phyloP scores from a whole-genome alignment of 2,113 vertebrate genomes.

The Otolemur garnettii region DNA sequence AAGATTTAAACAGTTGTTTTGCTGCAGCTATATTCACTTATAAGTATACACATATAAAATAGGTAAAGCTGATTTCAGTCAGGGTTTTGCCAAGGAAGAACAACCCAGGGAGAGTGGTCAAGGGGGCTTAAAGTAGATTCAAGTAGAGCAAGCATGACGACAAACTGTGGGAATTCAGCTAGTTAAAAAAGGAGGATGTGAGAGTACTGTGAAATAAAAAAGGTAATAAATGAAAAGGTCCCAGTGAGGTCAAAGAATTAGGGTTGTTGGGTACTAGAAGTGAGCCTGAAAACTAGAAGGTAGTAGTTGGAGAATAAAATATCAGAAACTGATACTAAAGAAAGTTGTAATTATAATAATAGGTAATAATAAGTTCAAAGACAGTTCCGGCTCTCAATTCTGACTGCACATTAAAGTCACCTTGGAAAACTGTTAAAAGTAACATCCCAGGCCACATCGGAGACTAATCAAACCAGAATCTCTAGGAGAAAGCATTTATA shows the following conservation, averaged over 20 bases:
- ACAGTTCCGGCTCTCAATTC: conserved; percentile 18
- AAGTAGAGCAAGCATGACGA: conserved; percentile 16
- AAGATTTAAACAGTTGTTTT: conserved; percentile 39
- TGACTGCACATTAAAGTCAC: conserved; percentile 11
- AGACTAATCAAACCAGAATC: conserved; percentile 48
- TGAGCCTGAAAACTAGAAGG: conserved; percentile 20
- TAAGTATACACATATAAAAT: neutral
- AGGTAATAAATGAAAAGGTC: neutral
- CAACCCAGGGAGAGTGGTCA: neutral
- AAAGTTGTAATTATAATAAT: neutral
- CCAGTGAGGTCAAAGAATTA: conserved; percentile 52
- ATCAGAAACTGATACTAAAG: neutral
- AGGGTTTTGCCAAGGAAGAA: conserved; percentile 32
- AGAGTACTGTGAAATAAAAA: neutral
- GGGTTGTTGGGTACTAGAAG: conserved; percentile 1
- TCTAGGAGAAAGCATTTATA: neutral
- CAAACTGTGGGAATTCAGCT: neutral
- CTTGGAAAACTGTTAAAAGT: conserved; percentile 52
- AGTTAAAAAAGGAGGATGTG: neutral
- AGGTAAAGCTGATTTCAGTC: neutral
- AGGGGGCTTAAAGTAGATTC: neutral
- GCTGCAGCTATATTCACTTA: neutral
- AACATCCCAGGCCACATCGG: neutral
- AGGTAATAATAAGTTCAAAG: neutral
- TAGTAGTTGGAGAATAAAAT: conserved; percentile 40